Evolutionary conservation across 2,888 invertebrate species (phyloP), one percentile per base, ranked within the genome.

Genomic region (Andrena praecox): DNA sequence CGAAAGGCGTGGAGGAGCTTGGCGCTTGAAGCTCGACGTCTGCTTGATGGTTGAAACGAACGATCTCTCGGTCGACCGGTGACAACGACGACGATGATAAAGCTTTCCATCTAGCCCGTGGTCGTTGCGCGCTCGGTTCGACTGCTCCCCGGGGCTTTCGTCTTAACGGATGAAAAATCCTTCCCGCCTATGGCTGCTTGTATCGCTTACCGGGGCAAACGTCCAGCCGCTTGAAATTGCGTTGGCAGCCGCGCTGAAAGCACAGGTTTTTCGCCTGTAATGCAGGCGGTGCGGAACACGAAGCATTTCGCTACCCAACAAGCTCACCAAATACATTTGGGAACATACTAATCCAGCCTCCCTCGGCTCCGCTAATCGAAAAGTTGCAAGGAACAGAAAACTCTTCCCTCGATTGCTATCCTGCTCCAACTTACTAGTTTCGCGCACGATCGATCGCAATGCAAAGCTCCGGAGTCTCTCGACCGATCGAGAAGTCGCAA

Each of bases 1-100:
- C n/a, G 62, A 70, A 66, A 27, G 56, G 10, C 29, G 70, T 54
- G 54, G 62, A 56, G 60, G 52, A 73, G 69, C 31, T 16, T 16
- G 69, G 59, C 63, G 27, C 35, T 29, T 35, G 62, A 70, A 54
- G 42, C 42, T 42, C 16, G 42, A 54, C 52, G 67, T 68, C 78
- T 71, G 62, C 62, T 63, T 62, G 62, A 48, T 52, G 6, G 29
- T 27, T 16, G 50, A 77, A 76, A 77, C 69, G 81, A 78, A 84
- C 74, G 81, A 76, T 70, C 69, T 27, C 35, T 10, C 24, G 24
- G 63, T 50, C 59, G 68, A 71, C 71, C 52, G 67, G 64, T 66
- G 84, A 82, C 82, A 82, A 79, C 84, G 84, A 73, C 81, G 74
- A 85, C 76, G 85, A 84, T 81, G 80, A 85, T 81, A 84, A 85